Base-by-base conservation (phyloP, 2,113 vertebrate genomes). In the Empidonax alnorum region DNA sequence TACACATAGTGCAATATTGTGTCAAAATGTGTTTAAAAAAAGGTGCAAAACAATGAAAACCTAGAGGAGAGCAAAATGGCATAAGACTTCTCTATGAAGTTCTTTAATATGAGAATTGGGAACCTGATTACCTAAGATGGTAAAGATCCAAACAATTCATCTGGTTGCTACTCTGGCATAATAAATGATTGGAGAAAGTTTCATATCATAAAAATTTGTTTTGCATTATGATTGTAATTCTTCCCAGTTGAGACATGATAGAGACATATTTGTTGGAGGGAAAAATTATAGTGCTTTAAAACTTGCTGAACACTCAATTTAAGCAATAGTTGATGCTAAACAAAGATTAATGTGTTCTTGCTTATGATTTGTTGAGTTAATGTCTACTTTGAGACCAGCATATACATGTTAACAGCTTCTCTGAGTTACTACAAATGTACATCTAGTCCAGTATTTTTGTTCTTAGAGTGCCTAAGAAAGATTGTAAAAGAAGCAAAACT, bases 341-440 rank as follows among this genome's bases (percentile, higher is more conserved):
- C 55, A 69, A 87, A 93, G 88, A 93, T 94, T 63, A 69, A 80
- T 90, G 42, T 77, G 53, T 44, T 89, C 90, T 52, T 87, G 62
- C 42, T 94, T 66, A 59, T 49, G 53, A 82, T 69, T 49, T 62
- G 39, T 71, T 9, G 2, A 91, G 66, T 78, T 89, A 78, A 81
- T 81, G 75, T 66, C 35, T 77, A 7, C 49, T 93, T 95, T 77
- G 33, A 73, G 50, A 86, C 52, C 50, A 81, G n/a, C 10, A 17
- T n/a, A 65, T 7, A 52, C 11, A 39, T 47, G 42, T 28, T 33
- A 79, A 75, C 61, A 69, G 16, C 27, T 82, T 63, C 47, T 61
- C 33, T 79, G 31, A 5, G 10, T 76, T 90, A 42, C 35, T 87
- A 20, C 7, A 65, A 55, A 66, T 58, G 25, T 76, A 12, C 9